Evolutionary conservation across 2,113 vertebrate species (phyloP).

Genomic region (Mus spicilegus): DNA sequence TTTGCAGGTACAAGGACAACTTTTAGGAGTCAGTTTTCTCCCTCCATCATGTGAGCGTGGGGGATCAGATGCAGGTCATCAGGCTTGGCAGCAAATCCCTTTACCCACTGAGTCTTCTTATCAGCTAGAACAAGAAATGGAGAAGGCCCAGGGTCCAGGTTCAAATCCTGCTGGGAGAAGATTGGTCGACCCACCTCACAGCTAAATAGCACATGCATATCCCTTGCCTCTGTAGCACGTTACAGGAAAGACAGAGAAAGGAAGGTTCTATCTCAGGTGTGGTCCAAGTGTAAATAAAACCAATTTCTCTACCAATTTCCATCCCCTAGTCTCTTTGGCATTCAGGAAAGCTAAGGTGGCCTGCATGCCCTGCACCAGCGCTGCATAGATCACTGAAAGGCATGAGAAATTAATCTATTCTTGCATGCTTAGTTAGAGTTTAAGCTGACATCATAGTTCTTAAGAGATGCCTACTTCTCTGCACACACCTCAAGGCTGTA

Average conservation of each 20-base stretch:
- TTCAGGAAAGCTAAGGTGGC: not conserved
- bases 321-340: not conserved
- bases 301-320: too few species aligned
- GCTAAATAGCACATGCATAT: not conserved
- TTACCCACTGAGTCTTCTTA: not conserved
- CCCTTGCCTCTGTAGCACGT: not conserved
- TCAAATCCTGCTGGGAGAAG: not conserved
- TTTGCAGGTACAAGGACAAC: not conserved
- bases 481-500: not conserved
- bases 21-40: not conserved
- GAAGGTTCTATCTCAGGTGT: not conserved
- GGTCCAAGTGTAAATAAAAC: not conserved
- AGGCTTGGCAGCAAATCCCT: not conserved
- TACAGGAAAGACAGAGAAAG: not conserved
- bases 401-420: not conserved
- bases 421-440: not conserved
- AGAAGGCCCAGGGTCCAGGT: not conserved
- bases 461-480: not conserved
- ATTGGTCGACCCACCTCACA: too few species aligned
- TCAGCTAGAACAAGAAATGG: not conserved
- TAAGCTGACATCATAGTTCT: not conserved
- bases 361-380: not conserved
- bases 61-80: not conserved
- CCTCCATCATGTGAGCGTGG: not conserved
- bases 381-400: accelerated